Base-by-base conservation (phyloP, 1,140 invertebrate genomes). In the Trichonephila clavata region DNA sequence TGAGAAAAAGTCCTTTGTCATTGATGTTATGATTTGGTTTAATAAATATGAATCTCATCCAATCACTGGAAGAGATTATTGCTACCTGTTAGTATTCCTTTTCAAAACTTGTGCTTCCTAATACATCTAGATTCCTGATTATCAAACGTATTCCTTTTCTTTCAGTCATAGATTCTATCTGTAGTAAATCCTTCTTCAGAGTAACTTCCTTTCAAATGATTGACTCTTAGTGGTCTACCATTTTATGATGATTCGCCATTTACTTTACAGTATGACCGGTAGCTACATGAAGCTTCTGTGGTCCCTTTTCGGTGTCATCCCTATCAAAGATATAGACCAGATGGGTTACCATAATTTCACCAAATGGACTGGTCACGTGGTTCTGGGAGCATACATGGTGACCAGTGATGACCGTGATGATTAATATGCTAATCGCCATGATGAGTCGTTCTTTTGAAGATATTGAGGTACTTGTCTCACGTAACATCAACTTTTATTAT, bases 381-480 rank as follows among this genome's bases (percentile, higher is more conserved):
- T 96, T 71, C 96, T 96, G 81, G 96, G 95, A 14, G 95, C 96
- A 77, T 96, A 96, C 94, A 96, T 96, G 94, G 96, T 96, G 32
- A 96, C 96, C n/a, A 93, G 96, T 96, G 89, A 97, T 97, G 92
- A 97, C 97, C 94, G 96, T 97, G 14, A 95, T 97, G 90, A 96
- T 97, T 90, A 97, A 97, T 94, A 97, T 97, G 96, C 96, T 97
- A 21, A 96, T 97, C 91, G 96, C 96, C 90, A 97, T 97, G 96
- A 97, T 97, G 96, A 96, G 96, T 92, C 96, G 97, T 94, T 96
- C 96, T 50, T 97, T 97, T 94, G 96, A 97, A 95, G 96, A 96
- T 84, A 97, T 97, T 87, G 96, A 97, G 95, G 96, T 96, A 94
- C 94, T 91, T 18, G 18, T 77, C 32, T 77, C 16, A 4, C 14